Percentiles rank a stretch among this genome's conserved stretches.
Evolutionary conservation across 92 coral and sea anemone genomes (phyloP).

Genomic region (Phenganax stokvisi): DNA sequence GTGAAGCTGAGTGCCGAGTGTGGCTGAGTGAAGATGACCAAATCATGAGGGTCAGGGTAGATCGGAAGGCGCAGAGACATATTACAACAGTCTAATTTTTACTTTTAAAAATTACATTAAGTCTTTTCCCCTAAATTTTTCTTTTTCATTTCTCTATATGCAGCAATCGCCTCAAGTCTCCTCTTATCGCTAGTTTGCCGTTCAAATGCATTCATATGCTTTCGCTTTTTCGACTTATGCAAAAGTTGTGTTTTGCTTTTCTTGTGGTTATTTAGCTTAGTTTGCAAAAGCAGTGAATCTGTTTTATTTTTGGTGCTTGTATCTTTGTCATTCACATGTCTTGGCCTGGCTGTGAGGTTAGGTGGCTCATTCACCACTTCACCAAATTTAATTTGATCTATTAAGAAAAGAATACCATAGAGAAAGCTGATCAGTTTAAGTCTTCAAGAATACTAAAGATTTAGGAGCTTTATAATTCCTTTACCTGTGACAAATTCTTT

Average conservation of each 20-base stretch:
- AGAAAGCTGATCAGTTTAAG: neutral
- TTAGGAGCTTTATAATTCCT: neutral
- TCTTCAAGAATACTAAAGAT: neutral
- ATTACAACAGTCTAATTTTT: too few species aligned
- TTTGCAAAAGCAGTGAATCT: slow-evolving; percentile 44
- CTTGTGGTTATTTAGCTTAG: slow-evolving; percentile 16
- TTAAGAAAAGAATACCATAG: neutral
- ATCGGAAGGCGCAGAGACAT: too few species aligned
- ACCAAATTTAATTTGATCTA: slow-evolving; percentile 84
- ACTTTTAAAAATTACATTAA: neutral
- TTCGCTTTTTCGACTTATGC: slow-evolving; percentile 65
- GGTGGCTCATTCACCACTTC: slow-evolving; percentile 90
- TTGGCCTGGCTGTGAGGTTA: slow-evolving; percentile 73
- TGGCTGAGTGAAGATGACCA: too few species aligned
- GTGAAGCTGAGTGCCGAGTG: too few species aligned
- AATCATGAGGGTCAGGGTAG: too few species aligned
- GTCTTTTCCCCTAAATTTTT: neutral
- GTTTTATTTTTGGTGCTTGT: slow-evolving; percentile 8
- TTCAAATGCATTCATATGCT: slow-evolving; percentile 73
- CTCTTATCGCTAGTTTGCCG: slow-evolving; percentile 20
- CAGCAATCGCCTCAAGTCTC: slow-evolving; percentile 32
- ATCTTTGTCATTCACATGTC: slow-evolving; percentile 50
- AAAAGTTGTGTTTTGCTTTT: slow-evolving; percentile 15
- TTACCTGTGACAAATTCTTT: slow-evolving; percentile 40
- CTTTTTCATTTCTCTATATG: slow-evolving; percentile 21